A percentile compares a stretch with the other conserved stretches of the same genome.
phyloP scores from a whole-genome alignment of 2,888 invertebrate species.

The Drosophila ustulata region DNA sequence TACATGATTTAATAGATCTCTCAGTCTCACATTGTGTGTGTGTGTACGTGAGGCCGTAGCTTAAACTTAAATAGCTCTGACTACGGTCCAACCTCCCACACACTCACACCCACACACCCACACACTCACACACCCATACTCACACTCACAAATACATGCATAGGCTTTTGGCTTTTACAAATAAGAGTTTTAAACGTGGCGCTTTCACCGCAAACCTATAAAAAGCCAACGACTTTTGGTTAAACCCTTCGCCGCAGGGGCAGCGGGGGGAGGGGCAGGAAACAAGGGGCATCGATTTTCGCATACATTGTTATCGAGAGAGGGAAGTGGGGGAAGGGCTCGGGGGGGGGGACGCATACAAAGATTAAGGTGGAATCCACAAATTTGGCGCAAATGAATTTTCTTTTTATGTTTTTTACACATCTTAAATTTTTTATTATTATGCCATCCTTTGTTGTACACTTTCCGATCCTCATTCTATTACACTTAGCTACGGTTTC shows the following conservation, averaged over 20 bases:
- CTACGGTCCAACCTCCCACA: constrained; percentile 29
- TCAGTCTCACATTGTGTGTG: neutral
- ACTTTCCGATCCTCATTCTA: constrained; percentile 81
- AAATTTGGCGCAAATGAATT: constrained; percentile 81
- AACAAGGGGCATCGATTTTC: constrained; percentile 61
- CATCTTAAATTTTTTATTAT: constrained; percentile 80
- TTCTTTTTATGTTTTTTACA: constrained; percentile 81
- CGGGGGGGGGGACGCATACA: constrained; percentile 28
- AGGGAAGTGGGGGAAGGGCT: neutral
- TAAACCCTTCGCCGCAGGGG: constrained; percentile 42
- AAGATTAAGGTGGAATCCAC: constrained; percentile 80
- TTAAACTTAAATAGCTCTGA: constrained; percentile 72
- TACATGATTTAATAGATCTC: constrained; percentile 69
- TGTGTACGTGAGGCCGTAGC: constrained; percentile 1
- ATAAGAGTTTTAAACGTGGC: constrained; percentile 63
- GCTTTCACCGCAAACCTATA: constrained; percentile 74
- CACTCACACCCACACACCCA: constrained; percentile 8
- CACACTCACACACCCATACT: constrained; percentile 4
- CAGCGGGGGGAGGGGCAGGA: neutral
- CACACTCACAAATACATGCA: constrained; percentile 1
- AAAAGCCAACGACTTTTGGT: constrained; percentile 58
- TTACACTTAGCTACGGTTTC: constrained; percentile 73
- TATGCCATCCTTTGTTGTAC: constrained; percentile 80
- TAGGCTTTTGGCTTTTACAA: constrained; percentile 45
- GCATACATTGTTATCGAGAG: constrained; percentile 68